phyloP scores from a whole-genome alignment of 2,888 invertebrate species.

The Sphaerophoria taeniata region DNA sequence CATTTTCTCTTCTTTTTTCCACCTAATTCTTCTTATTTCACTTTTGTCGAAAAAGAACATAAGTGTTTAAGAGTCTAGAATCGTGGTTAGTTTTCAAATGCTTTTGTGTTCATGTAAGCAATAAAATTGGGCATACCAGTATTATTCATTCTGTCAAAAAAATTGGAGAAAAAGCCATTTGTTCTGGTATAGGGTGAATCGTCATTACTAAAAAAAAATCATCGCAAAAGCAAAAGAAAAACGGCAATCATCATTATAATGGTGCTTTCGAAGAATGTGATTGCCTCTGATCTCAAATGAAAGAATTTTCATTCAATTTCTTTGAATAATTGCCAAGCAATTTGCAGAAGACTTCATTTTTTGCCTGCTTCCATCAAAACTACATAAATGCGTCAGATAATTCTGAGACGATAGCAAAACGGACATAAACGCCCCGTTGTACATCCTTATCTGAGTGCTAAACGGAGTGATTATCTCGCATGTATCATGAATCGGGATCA shows the following conservation, averaged over 20 bases:
- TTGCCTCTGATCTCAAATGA: slow-evolving; percentile 42
- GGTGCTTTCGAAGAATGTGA: slow-evolving; percentile 43
- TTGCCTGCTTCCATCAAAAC: slow-evolving; percentile 38
- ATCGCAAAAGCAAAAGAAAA: slow-evolving; percentile 49
- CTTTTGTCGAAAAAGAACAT: too few relatives aligned
- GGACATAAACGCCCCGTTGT: slow-evolving; percentile 31
- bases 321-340: slow-evolving; percentile 71
- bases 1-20: too few relatives aligned
- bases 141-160: too few relatives aligned
- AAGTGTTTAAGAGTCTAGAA: too few relatives aligned
- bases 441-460: slow-evolving; percentile 44
- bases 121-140: too few relatives aligned
- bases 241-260: slow-evolving; percentile 61
- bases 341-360: slow-evolving; percentile 63
- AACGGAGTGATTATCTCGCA: slow-evolving; percentile 69
- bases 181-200: too few relatives aligned
- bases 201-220: too few relatives aligned
- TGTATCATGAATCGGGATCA: slow-evolving; percentile 29
- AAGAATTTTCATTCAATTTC: slow-evolving; percentile 72
- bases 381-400: slow-evolving; percentile 5
- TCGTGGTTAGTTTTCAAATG: too few relatives aligned
- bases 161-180: too few relatives aligned
- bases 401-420: slow-evolving; percentile 21
- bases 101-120: too few relatives aligned
- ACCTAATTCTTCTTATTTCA: too few relatives aligned